Evolutionary conservation across 2,797 vertebrate species (phyloP).

Genomic region (Cygnus olor): DNA sequence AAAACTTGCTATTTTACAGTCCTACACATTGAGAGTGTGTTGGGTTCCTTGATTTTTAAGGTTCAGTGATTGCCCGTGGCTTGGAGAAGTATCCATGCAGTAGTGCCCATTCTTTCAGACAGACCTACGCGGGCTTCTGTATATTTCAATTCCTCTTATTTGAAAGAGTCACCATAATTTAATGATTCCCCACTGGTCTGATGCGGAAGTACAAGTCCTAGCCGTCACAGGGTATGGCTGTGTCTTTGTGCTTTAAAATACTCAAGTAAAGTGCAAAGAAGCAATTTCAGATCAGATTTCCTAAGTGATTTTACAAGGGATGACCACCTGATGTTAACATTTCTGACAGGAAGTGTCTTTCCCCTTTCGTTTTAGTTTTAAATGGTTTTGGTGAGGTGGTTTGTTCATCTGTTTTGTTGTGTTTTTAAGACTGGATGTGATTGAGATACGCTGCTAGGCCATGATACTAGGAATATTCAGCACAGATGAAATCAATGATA

Average conservation of each 20-base stretch:
- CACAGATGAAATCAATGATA: not conserved
- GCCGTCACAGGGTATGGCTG: not conserved
- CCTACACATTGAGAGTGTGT: not conserved
- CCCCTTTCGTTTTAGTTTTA: not conserved
- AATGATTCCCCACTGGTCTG: not conserved
- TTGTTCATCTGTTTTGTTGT: not conserved
- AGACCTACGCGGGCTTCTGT: not conserved
- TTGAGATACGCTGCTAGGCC: not conserved
- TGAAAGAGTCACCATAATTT: not conserved
- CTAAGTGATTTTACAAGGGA: not conserved
- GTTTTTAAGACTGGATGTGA: not conserved
- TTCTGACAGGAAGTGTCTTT: not conserved
- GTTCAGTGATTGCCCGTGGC: rapidly evolving
- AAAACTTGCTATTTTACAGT: not conserved
- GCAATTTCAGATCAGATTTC: not conserved
- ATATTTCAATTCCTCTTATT: not conserved
- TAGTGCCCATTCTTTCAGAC: not conserved
- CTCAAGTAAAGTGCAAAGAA: not conserved
- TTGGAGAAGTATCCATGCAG: not conserved
- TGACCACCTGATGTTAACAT: not conserved
- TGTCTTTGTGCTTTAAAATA: not conserved
- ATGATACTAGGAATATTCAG: not conserved
- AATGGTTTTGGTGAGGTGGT: not conserved
- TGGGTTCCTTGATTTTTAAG: not conserved
- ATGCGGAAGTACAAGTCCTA: not conserved